Percentiles rank a stretch among this genome's conserved stretches.
phyloP scores from a whole-genome alignment of 2,113 vertebrate genomes.

The Lophius piscatorius region DNA sequence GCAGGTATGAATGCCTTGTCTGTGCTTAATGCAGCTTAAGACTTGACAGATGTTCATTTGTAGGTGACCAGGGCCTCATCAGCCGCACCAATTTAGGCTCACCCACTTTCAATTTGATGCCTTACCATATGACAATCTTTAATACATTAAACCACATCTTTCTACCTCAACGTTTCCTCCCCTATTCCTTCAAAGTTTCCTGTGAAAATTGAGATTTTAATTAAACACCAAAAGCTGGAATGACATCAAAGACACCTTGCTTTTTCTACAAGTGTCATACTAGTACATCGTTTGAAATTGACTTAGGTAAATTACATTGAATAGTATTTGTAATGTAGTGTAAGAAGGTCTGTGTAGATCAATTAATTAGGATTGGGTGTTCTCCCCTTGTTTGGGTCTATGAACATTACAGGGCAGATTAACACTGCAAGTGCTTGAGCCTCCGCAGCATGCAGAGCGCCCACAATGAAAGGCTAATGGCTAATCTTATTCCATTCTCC shows the following conservation, averaged over 20 bases:
- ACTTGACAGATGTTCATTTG: conserved; percentile 28
- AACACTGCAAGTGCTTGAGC: conserved; percentile 67
- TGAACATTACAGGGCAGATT: conserved; percentile 75
- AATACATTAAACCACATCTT: conserved; percentile 15
- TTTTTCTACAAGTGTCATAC: conserved; percentile 27
- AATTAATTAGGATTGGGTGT: conserved; percentile 65
- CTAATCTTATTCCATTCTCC: conserved; percentile 67
- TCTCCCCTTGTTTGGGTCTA: conserved; percentile 69
- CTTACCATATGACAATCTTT: conserved; percentile 12
- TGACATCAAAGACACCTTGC: conserved; percentile 5
- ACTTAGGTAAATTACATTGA: conserved; percentile 55
- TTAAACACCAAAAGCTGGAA: conserved; percentile 14
- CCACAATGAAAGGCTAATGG: conserved; percentile 64
- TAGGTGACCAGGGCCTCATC: conserved; percentile 2
- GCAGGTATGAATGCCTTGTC: conserved; percentile 85
- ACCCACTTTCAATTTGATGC: conserved; percentile 9
- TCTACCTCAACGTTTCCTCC: conserved; percentile 1
- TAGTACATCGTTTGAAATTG: conserved; percentile 37
- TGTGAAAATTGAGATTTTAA: not conserved
- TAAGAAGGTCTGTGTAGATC: conserved; percentile 62
- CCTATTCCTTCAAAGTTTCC: conserved; percentile 3
- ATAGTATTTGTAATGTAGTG: conserved; percentile 54
- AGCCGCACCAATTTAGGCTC: conserved; percentile 12
- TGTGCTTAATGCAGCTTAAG: conserved; percentile 6
- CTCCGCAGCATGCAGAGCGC: conserved; percentile 58